Conservation (phyloP, 2,888 invertebrate genomes). For the Craniophora ligustri region DNA sequence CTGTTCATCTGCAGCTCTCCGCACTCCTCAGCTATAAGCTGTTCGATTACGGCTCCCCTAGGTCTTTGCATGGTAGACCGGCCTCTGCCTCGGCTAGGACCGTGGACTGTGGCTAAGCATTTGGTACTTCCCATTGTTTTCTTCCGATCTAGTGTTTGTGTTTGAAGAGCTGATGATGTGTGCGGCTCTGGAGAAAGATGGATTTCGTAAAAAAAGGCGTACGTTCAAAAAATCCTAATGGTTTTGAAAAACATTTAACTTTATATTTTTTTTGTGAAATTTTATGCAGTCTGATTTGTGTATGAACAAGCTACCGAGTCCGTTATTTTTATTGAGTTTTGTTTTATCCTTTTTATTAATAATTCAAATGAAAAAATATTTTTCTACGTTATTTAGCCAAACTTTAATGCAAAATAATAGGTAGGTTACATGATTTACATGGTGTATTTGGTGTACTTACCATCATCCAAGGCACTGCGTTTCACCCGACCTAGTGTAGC, state of each 20-base stretch:
- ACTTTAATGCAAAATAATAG: too few relatives aligned
- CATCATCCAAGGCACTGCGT: constrained; percentile 77
- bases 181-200: constrained; percentile 74
- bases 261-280: too few relatives aligned
- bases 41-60: constrained; percentile 78
- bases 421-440: too few relatives aligned
- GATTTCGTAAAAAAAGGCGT: neutral
- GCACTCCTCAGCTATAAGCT: constrained; percentile 83
- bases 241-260: too few relatives aligned
- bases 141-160: constrained; percentile 82
- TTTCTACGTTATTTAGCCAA: too few relatives aligned
- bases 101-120: constrained; percentile 82
- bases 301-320: too few relatives aligned
- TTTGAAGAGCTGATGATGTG: constrained; percentile 84
- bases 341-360: too few relatives aligned
- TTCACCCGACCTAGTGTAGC: constrained; percentile 81
- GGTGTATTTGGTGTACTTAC: too few relatives aligned
- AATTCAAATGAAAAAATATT: too few relatives aligned
- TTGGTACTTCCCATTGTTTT: constrained; percentile 69
- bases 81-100: constrained; percentile 71
- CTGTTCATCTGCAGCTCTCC: constrained; percentile 79
- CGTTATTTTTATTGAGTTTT: too few relatives aligned
- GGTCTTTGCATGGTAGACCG: constrained; percentile 76
- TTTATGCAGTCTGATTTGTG: too few relatives aligned
- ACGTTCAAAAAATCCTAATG: too few relatives aligned